phyloP scores from a whole-genome alignment of 2,888 invertebrate genomes.

The Orthonychiurus folsomi region DNA sequence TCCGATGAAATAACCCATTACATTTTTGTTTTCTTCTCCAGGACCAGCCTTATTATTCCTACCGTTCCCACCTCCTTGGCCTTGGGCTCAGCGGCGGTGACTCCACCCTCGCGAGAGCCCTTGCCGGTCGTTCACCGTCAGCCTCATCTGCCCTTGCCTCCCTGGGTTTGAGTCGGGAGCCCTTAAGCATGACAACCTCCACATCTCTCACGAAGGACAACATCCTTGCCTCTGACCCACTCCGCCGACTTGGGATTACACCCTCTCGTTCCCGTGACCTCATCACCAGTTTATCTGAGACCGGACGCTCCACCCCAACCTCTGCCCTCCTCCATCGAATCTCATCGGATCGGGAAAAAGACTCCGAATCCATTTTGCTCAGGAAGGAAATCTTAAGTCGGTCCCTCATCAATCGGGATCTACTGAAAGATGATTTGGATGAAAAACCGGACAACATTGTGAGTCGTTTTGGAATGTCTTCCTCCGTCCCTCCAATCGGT shows the following conservation, averaged over 20 bases:
- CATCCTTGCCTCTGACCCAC: conserved; percentile 29
- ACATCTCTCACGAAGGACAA: conserved; percentile 14
- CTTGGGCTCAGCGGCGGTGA: conserved; percentile 46
- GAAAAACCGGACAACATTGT: background rate
- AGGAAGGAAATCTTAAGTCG: conserved; percentile 39
- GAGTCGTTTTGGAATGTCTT: background rate
- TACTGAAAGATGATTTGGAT: conserved; percentile 12
- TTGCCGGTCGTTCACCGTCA: conserved; percentile 38
- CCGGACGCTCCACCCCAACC: conserved; percentile 36
- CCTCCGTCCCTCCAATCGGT: background rate
- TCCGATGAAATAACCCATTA: no score
- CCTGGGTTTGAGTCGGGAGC: conserved; percentile 25
- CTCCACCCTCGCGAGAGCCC: conserved; percentile 54
- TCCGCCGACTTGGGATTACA: conserved; percentile 31
- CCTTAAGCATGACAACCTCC: conserved; percentile 18
- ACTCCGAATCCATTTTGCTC: conserved; percentile 19
- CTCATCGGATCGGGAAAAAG: conserved; percentile 30
- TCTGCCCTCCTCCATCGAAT: conserved; percentile 35
- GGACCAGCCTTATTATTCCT: conserved; percentile 46
- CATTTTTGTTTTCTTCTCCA: no score
- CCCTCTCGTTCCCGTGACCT: conserved; percentile 39
- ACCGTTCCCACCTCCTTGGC: conserved; percentile 54
- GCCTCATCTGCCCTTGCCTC: conserved; percentile 37
- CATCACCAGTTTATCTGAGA: conserved; percentile 23
- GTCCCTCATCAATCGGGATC: conserved; percentile 35